Evolutionary conservation across 2,888 invertebrate genomes (phyloP).

Genomic region (Eretmocerus hayati): DNA sequence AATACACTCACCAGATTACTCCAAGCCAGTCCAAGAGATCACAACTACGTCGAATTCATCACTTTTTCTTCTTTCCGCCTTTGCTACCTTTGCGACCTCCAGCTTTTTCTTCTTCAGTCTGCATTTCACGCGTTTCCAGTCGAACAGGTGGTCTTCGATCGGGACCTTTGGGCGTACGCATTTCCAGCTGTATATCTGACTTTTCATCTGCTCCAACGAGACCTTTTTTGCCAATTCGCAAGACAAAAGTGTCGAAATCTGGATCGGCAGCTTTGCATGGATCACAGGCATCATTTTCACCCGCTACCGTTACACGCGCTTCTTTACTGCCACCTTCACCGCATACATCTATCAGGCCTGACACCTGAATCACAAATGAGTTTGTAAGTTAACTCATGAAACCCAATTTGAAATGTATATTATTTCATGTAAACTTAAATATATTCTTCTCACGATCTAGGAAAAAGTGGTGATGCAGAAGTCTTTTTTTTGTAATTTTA

Average conservation of each 20-base stretch:
- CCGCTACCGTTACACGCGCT: constrained; percentile 30
- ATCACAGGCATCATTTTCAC: constrained; percentile 26
- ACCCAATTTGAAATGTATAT: too few relatives aligned
- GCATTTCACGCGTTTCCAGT: constrained; percentile 60
- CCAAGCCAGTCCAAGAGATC: too few relatives aligned
- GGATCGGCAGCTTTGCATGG: constrained; percentile 48
- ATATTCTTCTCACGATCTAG: too few relatives aligned
- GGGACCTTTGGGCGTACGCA: constrained; percentile 65
- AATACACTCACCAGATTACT: neutral
- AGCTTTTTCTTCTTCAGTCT: constrained; percentile 44
- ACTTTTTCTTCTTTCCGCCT: constrained; percentile 16
- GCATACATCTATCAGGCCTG: constrained; percentile 31
- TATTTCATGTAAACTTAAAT: too few relatives aligned
- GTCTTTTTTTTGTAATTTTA: too few relatives aligned
- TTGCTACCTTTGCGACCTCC: constrained; percentile 4
- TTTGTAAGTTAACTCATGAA: too few relatives aligned
- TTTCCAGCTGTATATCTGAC: constrained; percentile 62
- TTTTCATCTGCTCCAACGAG: constrained; percentile 62
- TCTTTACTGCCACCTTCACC: constrained; percentile 25
- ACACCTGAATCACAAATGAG: too few relatives aligned
- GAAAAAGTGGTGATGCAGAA: too few relatives aligned
- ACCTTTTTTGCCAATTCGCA: constrained; percentile 69
- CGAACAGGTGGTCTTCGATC: constrained; percentile 54
- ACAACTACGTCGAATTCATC: too few relatives aligned
- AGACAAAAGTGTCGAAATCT: constrained; percentile 64